Evolutionary conservation across 2,113 vertebrate genomes (phyloP).

Genomic region (Pycnonotus jocosus): DNA sequence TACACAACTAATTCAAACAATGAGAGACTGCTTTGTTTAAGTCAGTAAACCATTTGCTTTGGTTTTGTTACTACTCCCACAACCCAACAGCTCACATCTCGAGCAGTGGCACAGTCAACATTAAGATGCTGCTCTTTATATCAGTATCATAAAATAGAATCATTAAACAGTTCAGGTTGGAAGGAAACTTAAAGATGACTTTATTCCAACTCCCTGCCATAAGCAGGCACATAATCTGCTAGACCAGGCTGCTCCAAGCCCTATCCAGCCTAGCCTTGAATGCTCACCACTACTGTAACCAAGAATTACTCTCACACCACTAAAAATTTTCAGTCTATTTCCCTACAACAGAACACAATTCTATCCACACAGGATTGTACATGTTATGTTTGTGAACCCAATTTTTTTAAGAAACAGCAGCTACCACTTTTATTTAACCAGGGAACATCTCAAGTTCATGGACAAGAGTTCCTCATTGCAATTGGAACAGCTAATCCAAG

Average conservation of each 20-base stretch:
- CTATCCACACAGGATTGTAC: rapidly evolving
- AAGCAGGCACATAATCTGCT: not conserved
- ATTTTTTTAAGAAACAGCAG: not conserved
- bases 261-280: not conserved
- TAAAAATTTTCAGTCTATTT: not conserved
- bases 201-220: not conserved
- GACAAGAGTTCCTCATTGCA: not conserved
- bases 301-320: not conserved
- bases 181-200: not conserved
- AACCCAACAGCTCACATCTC: not conserved
- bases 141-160: not conserved
- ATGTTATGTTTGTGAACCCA: rapidly evolving
- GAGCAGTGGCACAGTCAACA: not conserved
- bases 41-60: not conserved
- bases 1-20: not conserved
- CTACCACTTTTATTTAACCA: not conserved
- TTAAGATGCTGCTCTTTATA: not conserved
- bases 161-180: not conserved
- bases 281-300: not conserved
- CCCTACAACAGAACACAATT: not conserved
- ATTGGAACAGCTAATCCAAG: not conserved
- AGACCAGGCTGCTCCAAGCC: not conserved
- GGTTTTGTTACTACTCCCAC: not conserved
- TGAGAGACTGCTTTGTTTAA: not conserved
- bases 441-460: not conserved